Percentiles rank a stretch among this genome's conserved stretches.
Conservation (phyloP, 2,888 invertebrate genomes). For the Agrotis ipsilon region DNA sequence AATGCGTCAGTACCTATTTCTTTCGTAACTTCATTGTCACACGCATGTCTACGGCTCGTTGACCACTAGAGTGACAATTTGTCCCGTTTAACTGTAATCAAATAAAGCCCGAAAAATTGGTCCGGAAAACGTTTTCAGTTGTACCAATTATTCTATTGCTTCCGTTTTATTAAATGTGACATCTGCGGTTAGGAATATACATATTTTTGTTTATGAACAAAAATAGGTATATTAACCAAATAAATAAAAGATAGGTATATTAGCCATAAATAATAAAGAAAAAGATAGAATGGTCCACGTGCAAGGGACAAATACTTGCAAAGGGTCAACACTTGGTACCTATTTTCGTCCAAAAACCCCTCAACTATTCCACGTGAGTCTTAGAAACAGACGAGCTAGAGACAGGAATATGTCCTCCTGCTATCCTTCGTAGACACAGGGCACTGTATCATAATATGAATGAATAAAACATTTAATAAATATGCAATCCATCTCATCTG, state of each 20-base stretch:
- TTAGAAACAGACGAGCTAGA: slow-evolving; percentile 27
- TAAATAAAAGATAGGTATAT: too few species aligned
- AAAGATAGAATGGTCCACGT: slow-evolving; percentile 1
- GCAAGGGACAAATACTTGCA: slow-evolving; percentile 1
- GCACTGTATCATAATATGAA: slow-evolving; percentile 58
- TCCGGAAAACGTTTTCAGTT: slow-evolving; percentile 14
- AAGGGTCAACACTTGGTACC: neutral
- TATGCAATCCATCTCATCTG: slow-evolving; percentile 71
- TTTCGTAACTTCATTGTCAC: slow-evolving; percentile 1
- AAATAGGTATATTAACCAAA: too few species aligned
- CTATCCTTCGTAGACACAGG: slow-evolving; percentile 64
- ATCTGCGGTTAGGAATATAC: neutral
- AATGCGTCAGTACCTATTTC: neutral
- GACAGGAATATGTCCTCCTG: slow-evolving; percentile 31
- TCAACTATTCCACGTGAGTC: slow-evolving; percentile 18
- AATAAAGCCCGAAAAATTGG: slow-evolving; percentile 32
- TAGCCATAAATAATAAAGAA: neutral
- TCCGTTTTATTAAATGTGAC: slow-evolving; percentile 34
- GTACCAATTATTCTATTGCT: slow-evolving; percentile 31
- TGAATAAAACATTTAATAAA: slow-evolving; percentile 78
- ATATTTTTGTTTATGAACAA: too few species aligned
- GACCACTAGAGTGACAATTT: slow-evolving; percentile 30
- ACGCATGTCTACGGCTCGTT: slow-evolving; percentile 27
- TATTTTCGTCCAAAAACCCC: slow-evolving; percentile 10
- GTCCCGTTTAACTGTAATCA: slow-evolving; percentile 27